Conservation (phyloP, 2,113 vertebrate genomes). For the human (Homo sapiens) region DNA sequence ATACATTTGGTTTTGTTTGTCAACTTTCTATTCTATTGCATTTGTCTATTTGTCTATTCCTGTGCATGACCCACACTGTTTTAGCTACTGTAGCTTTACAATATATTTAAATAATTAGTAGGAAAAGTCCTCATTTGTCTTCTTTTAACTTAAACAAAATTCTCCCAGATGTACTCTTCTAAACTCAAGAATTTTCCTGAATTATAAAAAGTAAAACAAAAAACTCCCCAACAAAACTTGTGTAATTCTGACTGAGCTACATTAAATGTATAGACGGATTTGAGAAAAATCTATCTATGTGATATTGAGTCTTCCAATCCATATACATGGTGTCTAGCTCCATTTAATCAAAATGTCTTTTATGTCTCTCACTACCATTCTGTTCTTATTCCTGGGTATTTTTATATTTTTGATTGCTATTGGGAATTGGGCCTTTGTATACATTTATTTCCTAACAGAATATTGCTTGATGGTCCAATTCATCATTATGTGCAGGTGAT, state of each 20-base stretch:
- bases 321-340: not conserved
- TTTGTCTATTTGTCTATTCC: not conserved
- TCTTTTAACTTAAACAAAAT: constrained; percentile 21
- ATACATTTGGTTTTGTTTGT: not conserved
- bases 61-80: not conserved
- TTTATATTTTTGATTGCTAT: not conserved
- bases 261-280: not conserved
- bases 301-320: not conserved
- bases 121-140: not conserved
- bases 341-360: not conserved
- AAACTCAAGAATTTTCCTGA: not conserved
- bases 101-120: not conserved
- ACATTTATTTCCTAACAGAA: not conserved
- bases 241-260: not conserved
- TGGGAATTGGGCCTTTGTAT: not conserved
- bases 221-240: not conserved
- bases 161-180: not conserved
- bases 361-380: not conserved
- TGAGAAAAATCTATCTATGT: not conserved
- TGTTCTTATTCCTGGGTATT: not conserved
- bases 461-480: not conserved
- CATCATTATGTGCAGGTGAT: not conserved
- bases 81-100: not conserved
- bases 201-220: not conserved
- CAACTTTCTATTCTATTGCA: not conserved